Percentiles rank a stretch among this genome's conserved stretches.
Conservation (phyloP, 2,113 vertebrate species). For the Halcyon senegalensis region DNA sequence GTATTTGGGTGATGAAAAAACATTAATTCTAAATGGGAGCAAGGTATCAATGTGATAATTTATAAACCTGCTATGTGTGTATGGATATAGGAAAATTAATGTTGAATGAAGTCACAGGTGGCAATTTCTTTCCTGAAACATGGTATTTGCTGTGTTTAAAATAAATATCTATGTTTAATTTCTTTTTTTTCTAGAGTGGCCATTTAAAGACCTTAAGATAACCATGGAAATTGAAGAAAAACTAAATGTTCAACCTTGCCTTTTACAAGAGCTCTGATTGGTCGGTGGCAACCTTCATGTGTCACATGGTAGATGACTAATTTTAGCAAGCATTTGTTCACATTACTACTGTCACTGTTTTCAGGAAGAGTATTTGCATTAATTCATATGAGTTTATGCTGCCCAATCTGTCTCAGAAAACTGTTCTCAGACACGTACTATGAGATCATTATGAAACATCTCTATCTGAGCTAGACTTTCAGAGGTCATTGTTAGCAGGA, state of each 20-base stretch:
- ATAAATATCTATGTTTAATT: background rate
- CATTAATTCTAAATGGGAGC: background rate
- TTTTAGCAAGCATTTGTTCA: slow-evolving; percentile 1
- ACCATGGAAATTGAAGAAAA: background rate
- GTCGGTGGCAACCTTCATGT: background rate
- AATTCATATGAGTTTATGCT: background rate
- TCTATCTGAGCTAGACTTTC: background rate
- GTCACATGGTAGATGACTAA: background rate
- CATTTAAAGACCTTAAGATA: slow-evolving; percentile 20
- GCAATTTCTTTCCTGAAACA: background rate
- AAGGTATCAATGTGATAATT: background rate
- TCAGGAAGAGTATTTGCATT: background rate
- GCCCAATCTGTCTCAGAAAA: background rate
- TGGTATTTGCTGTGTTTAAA: background rate
- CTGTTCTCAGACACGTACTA: background rate
- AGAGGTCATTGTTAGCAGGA: background rate
- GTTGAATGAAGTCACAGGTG: background rate
- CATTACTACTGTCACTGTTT: background rate
- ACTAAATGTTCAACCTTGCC: background rate
- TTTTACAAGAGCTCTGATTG: background rate
- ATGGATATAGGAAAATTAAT: background rate
- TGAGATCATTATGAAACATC: background rate
- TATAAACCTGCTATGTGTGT: background rate
- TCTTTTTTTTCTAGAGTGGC: background rate
- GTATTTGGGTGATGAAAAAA: background rate